phyloP scores from a whole-genome alignment of 1,140 invertebrate species.

The Zaprionus ornatus region DNA sequence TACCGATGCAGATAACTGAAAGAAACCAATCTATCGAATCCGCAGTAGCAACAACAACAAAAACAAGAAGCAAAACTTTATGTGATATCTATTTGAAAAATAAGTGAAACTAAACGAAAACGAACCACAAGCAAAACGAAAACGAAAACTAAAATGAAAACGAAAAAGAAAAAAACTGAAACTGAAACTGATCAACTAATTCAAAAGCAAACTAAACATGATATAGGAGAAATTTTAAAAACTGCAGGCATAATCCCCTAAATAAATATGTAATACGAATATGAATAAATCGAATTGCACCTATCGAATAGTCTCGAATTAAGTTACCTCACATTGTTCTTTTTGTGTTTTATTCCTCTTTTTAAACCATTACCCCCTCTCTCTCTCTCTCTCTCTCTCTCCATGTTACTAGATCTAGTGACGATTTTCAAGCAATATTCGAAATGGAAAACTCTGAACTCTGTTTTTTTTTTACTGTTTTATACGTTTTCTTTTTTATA shows the following conservation, averaged over 20 bases:
- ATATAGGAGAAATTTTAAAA: constrained; percentile 40
- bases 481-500: constrained; percentile 37
- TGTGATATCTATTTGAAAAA: constrained; percentile 83
- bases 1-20: not conserved
- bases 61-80: constrained; percentile 73
- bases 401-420: not conserved
- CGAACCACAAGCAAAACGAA: constrained; percentile 40
- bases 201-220: constrained; percentile 28
- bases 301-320: not conserved
- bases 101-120: constrained; percentile 63
- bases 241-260: constrained; percentile 7
- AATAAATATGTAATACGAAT: constrained; percentile 11
- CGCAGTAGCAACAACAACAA: constrained; percentile 47
- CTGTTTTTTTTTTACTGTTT: constrained; percentile 16
- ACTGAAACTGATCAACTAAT: constrained; percentile 49
- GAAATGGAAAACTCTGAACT: not conserved
- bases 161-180: constrained; percentile 29
- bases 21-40: constrained; percentile 31
- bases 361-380: not conserved
- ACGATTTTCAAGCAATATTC: not conserved
- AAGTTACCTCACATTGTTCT: not conserved
- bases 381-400: not conserved
- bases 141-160: constrained; percentile 51
- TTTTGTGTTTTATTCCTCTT: not conserved
- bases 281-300: constrained; percentile 20